phyloP scores from a whole-genome alignment of 30 jellyfish, hydroid and myxozoan species.

The Pseudorhiza aurosa region DNA sequence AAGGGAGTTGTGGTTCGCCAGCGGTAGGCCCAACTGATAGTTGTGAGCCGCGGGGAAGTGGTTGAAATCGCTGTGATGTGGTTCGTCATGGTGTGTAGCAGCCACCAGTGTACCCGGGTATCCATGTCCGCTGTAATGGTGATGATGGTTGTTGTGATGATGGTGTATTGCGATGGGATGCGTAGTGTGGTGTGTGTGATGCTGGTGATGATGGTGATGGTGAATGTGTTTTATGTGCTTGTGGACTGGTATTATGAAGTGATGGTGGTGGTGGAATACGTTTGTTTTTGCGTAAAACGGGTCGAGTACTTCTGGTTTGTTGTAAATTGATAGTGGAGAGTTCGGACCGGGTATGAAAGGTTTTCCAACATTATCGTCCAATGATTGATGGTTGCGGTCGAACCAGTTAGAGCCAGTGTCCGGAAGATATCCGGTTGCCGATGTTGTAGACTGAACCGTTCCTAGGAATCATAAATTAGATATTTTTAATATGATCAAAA shows the following conservation, averaged over 20 bases:
- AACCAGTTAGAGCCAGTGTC: slow-evolving; percentile 84
- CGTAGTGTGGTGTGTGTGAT: slow-evolving; percentile 20
- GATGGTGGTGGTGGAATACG: slow-evolving; percentile 68
- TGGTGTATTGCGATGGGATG: slow-evolving; percentile 9
- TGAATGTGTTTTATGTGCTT: slow-evolving; percentile 48
- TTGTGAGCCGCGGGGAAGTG: background rate
- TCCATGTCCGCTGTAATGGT: background rate
- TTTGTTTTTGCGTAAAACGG: slow-evolving; percentile 66
- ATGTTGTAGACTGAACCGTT: slow-evolving; percentile 35
- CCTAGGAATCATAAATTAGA: too few relatives aligned
- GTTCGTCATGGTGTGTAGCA: background rate
- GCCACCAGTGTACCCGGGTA: background rate
- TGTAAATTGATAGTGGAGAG: slow-evolving; percentile 70
- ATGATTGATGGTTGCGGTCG: slow-evolving; percentile 28
- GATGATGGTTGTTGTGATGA: slow-evolving; percentile 16
- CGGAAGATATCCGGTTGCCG: slow-evolving; percentile 65
- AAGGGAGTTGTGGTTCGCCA: background rate
- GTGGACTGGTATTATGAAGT: slow-evolving; percentile 53
- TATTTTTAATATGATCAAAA: too few relatives aligned
- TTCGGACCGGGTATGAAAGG: slow-evolving; percentile 70
- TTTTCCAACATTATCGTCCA: slow-evolving; percentile 60
- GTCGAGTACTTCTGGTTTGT: slow-evolving; percentile 75
- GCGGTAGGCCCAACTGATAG: background rate
- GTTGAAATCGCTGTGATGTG: background rate
- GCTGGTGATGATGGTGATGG: slow-evolving; percentile 62